A percentile compares a stretch with the other conserved stretches of the same genome.
Conservation (phyloP, 2,888 invertebrate species). For the Yponomeuta evonymella region DNA sequence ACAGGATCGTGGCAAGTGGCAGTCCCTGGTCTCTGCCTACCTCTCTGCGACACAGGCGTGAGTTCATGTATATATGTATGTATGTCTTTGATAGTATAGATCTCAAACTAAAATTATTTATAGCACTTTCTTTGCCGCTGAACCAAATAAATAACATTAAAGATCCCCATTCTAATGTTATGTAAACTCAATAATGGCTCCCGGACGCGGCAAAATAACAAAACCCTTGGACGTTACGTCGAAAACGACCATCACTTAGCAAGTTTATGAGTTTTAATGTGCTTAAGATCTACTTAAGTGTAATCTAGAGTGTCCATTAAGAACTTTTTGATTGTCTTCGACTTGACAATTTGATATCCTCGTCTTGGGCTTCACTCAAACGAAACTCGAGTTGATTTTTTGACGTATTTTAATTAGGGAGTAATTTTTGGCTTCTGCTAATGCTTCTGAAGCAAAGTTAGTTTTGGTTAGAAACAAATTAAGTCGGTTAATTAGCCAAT, state of each 20-base stretch:
- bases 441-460: background rate
- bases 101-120: background rate
- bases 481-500: background rate
- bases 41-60: no score
- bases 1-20: no score
- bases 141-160: background rate
- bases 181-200: background rate
- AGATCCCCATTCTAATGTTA: background rate
- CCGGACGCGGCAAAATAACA: background rate
- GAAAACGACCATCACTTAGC: constrained; percentile 42
- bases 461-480: background rate
- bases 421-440: background rate
- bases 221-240: constrained; percentile 13
- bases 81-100: no score
- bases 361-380: background rate
- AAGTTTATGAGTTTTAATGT: constrained; percentile 49
- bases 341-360: constrained; percentile 35
- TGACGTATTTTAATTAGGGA: background rate
- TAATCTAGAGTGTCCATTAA: constrained; percentile 56
- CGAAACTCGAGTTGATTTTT: background rate
- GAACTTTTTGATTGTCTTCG: constrained; percentile 46
- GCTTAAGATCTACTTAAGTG: constrained; percentile 52
- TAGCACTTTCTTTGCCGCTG: background rate
- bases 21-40: no score
- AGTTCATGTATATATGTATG: no score